These are phyloP conservation scores for Hassar affinis DNA, from an alignment of 2,113 vertebrate species.

Conservation along the genomic window DNA sequence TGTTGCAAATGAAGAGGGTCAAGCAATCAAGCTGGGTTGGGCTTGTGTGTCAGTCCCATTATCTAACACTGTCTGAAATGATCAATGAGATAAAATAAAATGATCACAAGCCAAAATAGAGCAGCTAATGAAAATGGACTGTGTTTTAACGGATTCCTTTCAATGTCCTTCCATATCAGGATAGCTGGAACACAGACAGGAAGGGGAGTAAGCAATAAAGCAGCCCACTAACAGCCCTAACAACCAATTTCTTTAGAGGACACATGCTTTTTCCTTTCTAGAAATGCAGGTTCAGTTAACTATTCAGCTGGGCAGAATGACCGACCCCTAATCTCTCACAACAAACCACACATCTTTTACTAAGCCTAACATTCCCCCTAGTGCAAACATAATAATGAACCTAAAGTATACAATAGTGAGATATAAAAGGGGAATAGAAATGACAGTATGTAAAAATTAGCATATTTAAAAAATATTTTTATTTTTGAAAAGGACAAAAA, in stretches of 20 bases:
- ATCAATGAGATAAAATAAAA: slow-evolving; percentile 88
- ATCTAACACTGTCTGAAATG: slow-evolving; percentile 83
- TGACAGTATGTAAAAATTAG: too few relatives aligned
- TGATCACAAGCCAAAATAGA: slow-evolving; percentile 90
- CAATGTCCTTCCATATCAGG: slow-evolving; percentile 65
- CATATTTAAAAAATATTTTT: neutral
- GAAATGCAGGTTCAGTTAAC: slow-evolving; percentile 53
- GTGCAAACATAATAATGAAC: neutral
- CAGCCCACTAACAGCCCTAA: slow-evolving; percentile 60
- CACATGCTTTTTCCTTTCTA: slow-evolving; percentile 46
- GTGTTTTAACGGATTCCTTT: slow-evolving; percentile 73
- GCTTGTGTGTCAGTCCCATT: slow-evolving; percentile 81
- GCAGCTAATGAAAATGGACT: slow-evolving; percentile 88
- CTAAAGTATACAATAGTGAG: neutral
- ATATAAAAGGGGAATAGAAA: neutral
- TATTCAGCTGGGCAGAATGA: slow-evolving; percentile 40
- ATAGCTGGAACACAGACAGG: slow-evolving; percentile 64
- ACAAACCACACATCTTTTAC: slow-evolving; percentile 29
- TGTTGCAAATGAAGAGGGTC: slow-evolving; percentile 87
- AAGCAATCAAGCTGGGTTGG: slow-evolving; percentile 82
- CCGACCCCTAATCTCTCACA: slow-evolving; percentile 38
- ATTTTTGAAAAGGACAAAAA: slow-evolving; percentile 35
- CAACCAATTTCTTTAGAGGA: slow-evolving; percentile 52
- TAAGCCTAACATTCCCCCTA: slow-evolving; percentile 44
- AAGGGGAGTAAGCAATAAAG: slow-evolving; percentile 72